Evolutionary conservation across 1,140 invertebrate genomes (phyloP).

Genomic region (Lordiphosa collinella): DNA sequence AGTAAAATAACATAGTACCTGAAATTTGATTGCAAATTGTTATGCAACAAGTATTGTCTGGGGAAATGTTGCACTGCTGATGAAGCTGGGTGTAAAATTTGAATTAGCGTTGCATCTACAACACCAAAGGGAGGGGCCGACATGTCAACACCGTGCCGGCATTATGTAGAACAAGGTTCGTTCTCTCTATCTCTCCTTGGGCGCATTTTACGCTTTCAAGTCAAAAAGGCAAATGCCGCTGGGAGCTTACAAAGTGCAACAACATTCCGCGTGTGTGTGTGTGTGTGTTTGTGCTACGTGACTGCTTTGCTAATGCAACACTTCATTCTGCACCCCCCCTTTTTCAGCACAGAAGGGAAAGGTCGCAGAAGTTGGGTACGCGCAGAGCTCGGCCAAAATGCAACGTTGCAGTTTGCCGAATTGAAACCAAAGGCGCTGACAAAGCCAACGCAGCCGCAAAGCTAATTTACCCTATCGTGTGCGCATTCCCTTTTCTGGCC

Average conservation of each 20-base stretch:
- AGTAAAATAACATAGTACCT: too few relatives aligned
- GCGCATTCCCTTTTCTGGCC: neutral
- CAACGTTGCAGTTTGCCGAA: slow-evolving; percentile 64
- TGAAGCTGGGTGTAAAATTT: slow-evolving; percentile 37
- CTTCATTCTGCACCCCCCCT: neutral
- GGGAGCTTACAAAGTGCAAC: slow-evolving; percentile 58
- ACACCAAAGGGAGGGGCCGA: neutral
- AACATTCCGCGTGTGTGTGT: slow-evolving; percentile 14
- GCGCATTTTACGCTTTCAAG: slow-evolving; percentile 54
- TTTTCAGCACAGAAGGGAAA: neutral
- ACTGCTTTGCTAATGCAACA: slow-evolving; percentile 49
- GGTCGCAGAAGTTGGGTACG: slow-evolving; percentile 1
- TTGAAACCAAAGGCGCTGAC: slow-evolving; percentile 51
- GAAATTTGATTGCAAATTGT: slow-evolving; percentile 19
- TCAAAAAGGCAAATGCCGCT: slow-evolving; percentile 49
- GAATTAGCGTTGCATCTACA: slow-evolving; percentile 42
- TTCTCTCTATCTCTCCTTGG: slow-evolving; percentile 35
- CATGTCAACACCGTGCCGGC: slow-evolving; percentile 45
- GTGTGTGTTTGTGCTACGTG: slow-evolving; percentile 46
- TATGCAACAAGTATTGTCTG: slow-evolving; percentile 67
- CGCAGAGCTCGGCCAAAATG: slow-evolving; percentile 50
- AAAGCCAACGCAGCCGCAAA: slow-evolving; percentile 41
- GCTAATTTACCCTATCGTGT: slow-evolving; percentile 53
- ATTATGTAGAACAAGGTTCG: slow-evolving; percentile 30
- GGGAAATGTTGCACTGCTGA: slow-evolving; percentile 21